Evolutionary conservation across 2,888 invertebrate genomes (phyloP).

Genomic region (Campoplex nolae): DNA sequence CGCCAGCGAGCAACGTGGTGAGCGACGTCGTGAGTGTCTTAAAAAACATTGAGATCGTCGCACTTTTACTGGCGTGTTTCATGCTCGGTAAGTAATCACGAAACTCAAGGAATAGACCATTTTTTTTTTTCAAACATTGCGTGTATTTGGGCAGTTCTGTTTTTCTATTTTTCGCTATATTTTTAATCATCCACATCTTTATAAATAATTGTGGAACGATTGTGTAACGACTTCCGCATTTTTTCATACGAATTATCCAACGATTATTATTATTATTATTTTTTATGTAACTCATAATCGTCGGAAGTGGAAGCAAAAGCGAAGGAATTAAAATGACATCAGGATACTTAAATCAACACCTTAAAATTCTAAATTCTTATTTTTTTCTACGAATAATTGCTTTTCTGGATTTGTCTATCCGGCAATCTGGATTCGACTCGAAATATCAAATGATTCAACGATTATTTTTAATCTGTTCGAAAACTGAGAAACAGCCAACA

Average conservation of each 20-base stretch:
- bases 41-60: constrained; percentile 89
- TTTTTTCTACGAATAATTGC: not conserved
- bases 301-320: not conserved
- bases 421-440: not conserved
- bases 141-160: not conserved
- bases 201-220: constrained; percentile 16
- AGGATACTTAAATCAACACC: not conserved
- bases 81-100: constrained; percentile 87
- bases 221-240: constrained; percentile 58
- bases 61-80: constrained; percentile 90
- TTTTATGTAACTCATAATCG: constrained; percentile 9
- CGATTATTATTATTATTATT: not conserved
- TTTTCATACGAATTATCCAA: not conserved
- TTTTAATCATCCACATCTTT: not conserved
- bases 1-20: constrained; percentile 89
- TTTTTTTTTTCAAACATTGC: not conserved
- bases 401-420: not conserved
- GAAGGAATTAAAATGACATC: constrained; percentile 5
- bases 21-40: constrained; percentile 89
- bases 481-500: not conserved
- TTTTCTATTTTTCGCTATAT: not conserved
- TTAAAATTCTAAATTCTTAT: not conserved
- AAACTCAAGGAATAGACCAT: not conserved
- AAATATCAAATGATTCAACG: not conserved
- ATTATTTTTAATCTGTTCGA: not conserved